phyloP scores from a whole-genome alignment of 2,888 invertebrate species.

The Drosophila lutescens region DNA sequence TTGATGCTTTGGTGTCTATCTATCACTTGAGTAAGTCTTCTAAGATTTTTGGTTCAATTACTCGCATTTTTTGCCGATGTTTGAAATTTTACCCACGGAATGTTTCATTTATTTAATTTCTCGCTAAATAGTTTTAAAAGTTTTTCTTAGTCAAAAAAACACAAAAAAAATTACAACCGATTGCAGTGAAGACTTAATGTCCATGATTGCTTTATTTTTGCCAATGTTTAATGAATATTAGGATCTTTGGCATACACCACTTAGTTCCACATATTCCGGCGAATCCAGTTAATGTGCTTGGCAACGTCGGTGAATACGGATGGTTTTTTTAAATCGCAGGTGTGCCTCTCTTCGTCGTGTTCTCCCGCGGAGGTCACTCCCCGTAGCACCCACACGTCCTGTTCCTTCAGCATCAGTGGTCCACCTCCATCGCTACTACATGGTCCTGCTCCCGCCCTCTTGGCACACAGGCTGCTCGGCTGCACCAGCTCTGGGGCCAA shows the following conservation, averaged over 20 bases:
- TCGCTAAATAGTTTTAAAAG: neutral
- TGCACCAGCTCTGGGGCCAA: slow-evolving; percentile 68
- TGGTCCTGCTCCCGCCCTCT: slow-evolving; percentile 81
- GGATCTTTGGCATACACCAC: neutral
- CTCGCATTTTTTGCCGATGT: no score
- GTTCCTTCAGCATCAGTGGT: slow-evolving; percentile 84
- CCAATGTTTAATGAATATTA: slow-evolving; percentile 17
- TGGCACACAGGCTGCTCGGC: slow-evolving; percentile 81
- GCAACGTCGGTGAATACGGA: slow-evolving; percentile 88
- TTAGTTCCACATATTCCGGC: slow-evolving; percentile 65
- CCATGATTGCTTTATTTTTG: no score
- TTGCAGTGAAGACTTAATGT: no score
- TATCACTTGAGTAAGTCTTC: no score
- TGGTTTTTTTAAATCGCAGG: slow-evolving; percentile 87
- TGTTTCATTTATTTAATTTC: no score
- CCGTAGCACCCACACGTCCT: slow-evolving; percentile 84
- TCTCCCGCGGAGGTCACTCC: slow-evolving; percentile 85
- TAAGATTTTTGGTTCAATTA: no score
- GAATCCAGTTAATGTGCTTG: slow-evolving; percentile 86
- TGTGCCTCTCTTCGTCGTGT: slow-evolving; percentile 62
- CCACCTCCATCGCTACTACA: slow-evolving; percentile 87
- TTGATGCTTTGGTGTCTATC: no score
- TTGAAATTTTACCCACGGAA: no score
- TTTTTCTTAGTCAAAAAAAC: no score
- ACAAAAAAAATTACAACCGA: no score